phyloP scores from a whole-genome alignment of 2,797 vertebrate genomes.

The Cacajao melanocephalus region DNA sequence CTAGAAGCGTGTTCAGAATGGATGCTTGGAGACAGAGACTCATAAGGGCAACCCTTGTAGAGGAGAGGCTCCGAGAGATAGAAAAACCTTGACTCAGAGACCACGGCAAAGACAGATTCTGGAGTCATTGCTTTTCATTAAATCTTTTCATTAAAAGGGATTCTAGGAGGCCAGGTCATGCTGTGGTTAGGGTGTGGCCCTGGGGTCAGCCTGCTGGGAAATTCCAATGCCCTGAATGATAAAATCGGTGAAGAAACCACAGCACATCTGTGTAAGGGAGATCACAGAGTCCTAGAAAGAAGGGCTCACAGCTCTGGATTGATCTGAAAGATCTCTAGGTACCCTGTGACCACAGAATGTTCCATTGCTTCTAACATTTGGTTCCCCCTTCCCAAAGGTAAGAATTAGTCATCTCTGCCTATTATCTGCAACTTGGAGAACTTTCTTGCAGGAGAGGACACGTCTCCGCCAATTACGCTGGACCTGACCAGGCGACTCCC shows the following conservation, averaged over 20 bases:
- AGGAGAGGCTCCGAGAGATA: background rate
- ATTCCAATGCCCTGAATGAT: background rate
- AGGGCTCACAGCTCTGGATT: rapidly evolving
- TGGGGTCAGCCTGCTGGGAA: background rate
- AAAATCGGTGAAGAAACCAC: rapidly evolving
- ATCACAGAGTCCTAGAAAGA: background rate
- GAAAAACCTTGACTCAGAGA: background rate
- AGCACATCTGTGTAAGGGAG: rapidly evolving
- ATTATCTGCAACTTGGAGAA: background rate
- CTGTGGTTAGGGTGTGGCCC: rapidly evolving
- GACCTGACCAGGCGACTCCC: background rate
- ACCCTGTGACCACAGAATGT: background rate
- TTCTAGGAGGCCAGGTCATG: rapidly evolving
- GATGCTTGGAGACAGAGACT: background rate
- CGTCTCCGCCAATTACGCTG: rapidly evolving
- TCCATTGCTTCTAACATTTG: background rate
- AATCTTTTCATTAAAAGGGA: too few relatives aligned
- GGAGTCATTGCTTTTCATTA: rapidly evolving
- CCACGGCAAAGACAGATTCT: background rate
- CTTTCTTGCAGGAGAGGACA: too few relatives aligned
- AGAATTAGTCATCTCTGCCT: background rate
- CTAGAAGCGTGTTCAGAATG: rapidly evolving
- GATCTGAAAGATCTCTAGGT: background rate
- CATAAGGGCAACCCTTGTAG: too few relatives aligned
- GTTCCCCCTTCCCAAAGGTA: background rate